phyloP scores from a whole-genome alignment of 2,888 invertebrate species.

The Caenorhabditis plicata region DNA sequence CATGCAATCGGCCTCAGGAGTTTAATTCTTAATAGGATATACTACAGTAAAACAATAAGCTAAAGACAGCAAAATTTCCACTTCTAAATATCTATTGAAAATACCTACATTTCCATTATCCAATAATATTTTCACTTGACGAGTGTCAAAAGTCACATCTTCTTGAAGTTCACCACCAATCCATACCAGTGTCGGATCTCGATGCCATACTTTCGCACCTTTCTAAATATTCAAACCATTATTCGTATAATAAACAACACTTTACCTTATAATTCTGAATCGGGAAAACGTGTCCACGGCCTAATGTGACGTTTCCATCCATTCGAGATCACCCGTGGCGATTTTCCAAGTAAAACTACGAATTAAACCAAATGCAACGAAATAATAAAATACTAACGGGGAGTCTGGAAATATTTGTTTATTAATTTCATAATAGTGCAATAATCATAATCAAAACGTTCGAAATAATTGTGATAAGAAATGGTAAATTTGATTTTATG shows the following conservation, averaged over 20 bases:
- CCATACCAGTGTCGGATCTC: conserved; percentile 59
- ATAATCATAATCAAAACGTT: no score
- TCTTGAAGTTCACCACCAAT: conserved; percentile 48
- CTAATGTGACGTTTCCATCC: conserved; percentile 53
- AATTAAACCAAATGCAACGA: no score
- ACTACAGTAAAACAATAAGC: no score
- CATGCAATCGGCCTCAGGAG: no score
- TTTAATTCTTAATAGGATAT: no score
- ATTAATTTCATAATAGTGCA: conserved; percentile 16
- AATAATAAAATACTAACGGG: no score
- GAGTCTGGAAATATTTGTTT: no score
- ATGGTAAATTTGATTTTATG: no score
- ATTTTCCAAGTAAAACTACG: background rate
- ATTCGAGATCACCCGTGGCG: no score
- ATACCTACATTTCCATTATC: conserved; percentile 47
- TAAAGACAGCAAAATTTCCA: no score
- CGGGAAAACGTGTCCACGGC: conserved; percentile 54
- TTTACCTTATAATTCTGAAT: conserved; percentile 49
- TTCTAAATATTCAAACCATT: conserved; percentile 16
- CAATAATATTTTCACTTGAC: conserved; percentile 25
- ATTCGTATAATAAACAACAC: background rate
- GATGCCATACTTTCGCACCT: conserved; percentile 58
- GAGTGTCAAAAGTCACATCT: conserved; percentile 50
- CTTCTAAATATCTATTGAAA: background rate
- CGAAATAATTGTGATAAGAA: no score